These are phyloP conservation scores for Caretta caretta DNA, from an alignment of 2,113 vertebrate genomes.

Conservation along the genomic window DNA sequence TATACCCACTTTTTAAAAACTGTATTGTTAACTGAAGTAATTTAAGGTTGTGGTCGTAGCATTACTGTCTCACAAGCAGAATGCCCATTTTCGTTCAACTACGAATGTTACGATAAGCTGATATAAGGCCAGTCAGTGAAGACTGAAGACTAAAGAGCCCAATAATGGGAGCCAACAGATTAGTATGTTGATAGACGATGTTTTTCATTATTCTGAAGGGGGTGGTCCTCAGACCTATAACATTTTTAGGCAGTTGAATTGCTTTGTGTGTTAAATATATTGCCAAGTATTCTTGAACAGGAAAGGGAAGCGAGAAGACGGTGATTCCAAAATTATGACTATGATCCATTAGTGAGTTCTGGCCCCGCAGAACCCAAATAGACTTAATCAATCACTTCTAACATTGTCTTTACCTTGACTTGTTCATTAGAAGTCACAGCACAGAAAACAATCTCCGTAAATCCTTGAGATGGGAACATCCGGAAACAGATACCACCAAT, in stretches of 20 bases:
- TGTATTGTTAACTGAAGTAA: neutral
- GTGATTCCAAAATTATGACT: neutral
- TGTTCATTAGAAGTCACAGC: conserved; percentile 99
- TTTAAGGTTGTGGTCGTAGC: neutral
- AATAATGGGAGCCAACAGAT: neutral
- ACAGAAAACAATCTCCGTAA: conserved; percentile 99
- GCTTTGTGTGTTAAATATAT: neutral
- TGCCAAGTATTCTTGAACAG: neutral
- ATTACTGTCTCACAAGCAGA: neutral
- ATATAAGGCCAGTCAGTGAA: neutral
- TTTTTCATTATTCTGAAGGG: neutral
- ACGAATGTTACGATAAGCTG: neutral
- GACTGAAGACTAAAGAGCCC: neutral
- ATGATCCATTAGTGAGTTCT: neutral
- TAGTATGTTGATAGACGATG: neutral
- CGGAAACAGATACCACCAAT: conserved; percentile 99
- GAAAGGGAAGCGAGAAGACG: neutral
- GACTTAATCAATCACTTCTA: neutral
- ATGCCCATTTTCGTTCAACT: neutral
- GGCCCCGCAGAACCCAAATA: neutral
- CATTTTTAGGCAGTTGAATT: neutral
- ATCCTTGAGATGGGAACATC: conserved; percentile 98
- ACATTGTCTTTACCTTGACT: conserved; percentile 90
- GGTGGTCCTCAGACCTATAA: neutral
- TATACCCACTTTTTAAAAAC: neutral